phyloP scores from a whole-genome alignment of 2,113 vertebrate species.

The Megaceryle torquata region DNA sequence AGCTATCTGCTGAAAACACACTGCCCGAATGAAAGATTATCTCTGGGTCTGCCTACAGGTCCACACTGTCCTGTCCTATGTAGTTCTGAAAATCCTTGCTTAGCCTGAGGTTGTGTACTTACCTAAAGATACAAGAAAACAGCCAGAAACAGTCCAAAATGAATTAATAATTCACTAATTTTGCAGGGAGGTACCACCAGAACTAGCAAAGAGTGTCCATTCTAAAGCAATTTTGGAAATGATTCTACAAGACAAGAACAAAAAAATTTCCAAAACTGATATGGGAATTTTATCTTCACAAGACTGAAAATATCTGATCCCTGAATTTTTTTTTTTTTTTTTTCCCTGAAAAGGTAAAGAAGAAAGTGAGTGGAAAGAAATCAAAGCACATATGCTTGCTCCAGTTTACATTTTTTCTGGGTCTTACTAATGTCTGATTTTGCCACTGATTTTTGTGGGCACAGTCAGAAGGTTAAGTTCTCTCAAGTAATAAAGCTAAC shows the following conservation, averaged over 20 bases:
- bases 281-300: background rate
- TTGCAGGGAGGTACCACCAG: too few relatives aligned
- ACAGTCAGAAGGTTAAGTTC: background rate
- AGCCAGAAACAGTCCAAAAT: background rate
- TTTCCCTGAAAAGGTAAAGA: background rate
- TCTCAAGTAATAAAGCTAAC: background rate
- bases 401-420: background rate
- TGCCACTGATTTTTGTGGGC: background rate
- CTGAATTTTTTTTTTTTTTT: background rate
- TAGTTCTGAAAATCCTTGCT: background rate
- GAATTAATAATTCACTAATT: background rate
- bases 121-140: background rate
- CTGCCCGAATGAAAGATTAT: background rate
- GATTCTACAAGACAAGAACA: background rate
- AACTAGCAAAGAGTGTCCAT: background rate
- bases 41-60: background rate
- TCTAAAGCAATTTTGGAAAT: background rate
- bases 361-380: background rate
- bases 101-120: background rate
- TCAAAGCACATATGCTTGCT: background rate
- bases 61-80: background rate
- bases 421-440: background rate
- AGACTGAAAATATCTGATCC: background rate
- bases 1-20: background rate
- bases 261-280: background rate